Percentiles rank a stretch among this genome's conserved stretches.
Evolutionary conservation across 2,797 vertebrate species (phyloP).

Genomic region (Pseudochirops cupreus): DNA sequence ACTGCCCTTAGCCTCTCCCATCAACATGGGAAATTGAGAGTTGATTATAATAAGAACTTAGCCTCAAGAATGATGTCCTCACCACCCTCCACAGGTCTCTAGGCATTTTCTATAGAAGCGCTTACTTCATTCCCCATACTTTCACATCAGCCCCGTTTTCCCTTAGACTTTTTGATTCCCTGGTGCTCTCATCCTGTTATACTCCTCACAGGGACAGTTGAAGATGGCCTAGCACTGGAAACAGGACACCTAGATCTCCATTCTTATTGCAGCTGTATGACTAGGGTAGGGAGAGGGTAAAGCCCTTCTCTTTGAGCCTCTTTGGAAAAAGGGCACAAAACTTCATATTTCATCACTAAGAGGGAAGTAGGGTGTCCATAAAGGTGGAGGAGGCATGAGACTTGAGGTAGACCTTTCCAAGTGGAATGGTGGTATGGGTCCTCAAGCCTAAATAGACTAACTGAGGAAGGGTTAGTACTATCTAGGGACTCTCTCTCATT

Average conservation of each 20-base stretch:
- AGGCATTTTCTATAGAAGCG: not conserved
- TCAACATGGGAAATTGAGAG: not conserved
- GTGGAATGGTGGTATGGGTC: not conserved
- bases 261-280: not conserved
- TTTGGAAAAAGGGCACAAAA: not conserved
- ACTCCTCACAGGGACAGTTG: not conserved
- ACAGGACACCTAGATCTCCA: not conserved
- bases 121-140: not conserved
- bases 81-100: not conserved
- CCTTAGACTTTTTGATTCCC: not conserved
- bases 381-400: not conserved
- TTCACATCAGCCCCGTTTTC: not conserved
- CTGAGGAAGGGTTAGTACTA: not conserved
- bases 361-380: not conserved
- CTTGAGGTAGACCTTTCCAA: not conserved
- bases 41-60: not conserved
- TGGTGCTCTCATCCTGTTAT: not conserved
- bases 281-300: not conserved
- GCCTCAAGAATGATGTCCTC: not conserved
- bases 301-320: not conserved
- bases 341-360: not conserved
- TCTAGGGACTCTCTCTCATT: not conserved
- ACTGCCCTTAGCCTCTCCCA: not conserved
- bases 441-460: not conserved
- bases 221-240: not conserved